Conservation (phyloP, 2,113 vertebrate species). For the Phrynosoma platyrhinos region DNA sequence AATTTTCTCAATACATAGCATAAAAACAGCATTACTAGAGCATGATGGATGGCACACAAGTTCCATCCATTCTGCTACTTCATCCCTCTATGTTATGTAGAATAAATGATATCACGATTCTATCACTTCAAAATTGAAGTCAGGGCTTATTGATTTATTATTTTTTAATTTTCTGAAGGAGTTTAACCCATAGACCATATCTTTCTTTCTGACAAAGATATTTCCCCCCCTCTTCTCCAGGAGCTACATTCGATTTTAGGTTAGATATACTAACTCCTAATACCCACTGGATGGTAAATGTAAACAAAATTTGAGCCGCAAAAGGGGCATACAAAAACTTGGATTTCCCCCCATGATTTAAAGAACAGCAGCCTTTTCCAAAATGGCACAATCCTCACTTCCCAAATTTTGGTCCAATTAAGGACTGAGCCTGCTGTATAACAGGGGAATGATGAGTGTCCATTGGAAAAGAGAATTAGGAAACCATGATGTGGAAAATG, state of each 20-base stretch:
- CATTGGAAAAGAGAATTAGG: neutral
- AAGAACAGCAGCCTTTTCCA: too few relatives aligned
- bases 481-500: neutral
- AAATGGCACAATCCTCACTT: too few relatives aligned
- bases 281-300: neutral
- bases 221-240: neutral
- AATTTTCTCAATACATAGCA: too few relatives aligned
- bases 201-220: neutral
- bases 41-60: constrained; percentile 15
- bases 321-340: too few relatives aligned
- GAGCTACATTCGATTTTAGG: neutral
- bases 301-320: too few relatives aligned
- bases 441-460: neutral
- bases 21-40: constrained; percentile 11
- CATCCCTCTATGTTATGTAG: constrained; percentile 6
- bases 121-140: neutral
- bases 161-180: constrained; percentile 37
- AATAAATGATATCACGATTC: constrained; percentile 15
- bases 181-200: neutral
- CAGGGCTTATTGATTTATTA: constrained; percentile 8
- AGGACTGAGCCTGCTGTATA: neutral
- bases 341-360: too few relatives aligned
- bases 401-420: neutral
- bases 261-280: neutral
- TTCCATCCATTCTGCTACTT: constrained; percentile 1